Base-by-base conservation (phyloP, 2,888 invertebrate genomes). In the Lycia hirtaria region DNA sequence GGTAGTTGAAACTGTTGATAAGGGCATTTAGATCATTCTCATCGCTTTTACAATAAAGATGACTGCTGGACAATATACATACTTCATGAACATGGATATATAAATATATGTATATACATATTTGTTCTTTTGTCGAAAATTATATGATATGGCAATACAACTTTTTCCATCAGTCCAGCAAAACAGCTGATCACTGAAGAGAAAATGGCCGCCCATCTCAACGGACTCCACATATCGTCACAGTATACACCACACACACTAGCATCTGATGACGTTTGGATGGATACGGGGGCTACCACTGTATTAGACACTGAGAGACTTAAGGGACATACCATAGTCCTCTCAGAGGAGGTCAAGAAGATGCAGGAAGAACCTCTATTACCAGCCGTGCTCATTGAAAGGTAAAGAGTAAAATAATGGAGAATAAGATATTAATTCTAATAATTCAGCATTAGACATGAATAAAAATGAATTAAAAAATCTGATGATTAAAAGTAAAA, bases 161-260 rank as follows among this genome's bases (percentile, higher is more conserved):
- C 48, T 5, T 14, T 44, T 38, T 3, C 24, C 78, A 80, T 17
- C 72, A 94, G 94, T 14, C 94, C 94, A 40, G 77, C 92, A 5
- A 97, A 97, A 76, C 96, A 96, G 77, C 93, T 95, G 33, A 96
- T 97, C 63, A 96, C 96, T 0, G 97, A 97, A 79, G 97, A 97
- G 74, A 96, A 95, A 81, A 97, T 97, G 94, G 95, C 96, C 0
- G 96, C 95, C 19, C 96, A 96, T 73, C 93, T 97, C 63, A 95
- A 94, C 65, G 94, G 95, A 30, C 88, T 97, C 26, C 96, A 96
- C 75, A 96, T 97, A 67, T 94, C 94, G 0, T 85, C 92, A 14
- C 87, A 93, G 52, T 91, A 83, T 60, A 89, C 85, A 2, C 44
- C 81, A 4, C 90, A 91, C 57, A 58, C 80, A 0, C 54, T 82